phyloP scores from a whole-genome alignment of 2,113 vertebrate genomes.

The Myotis brandtii region DNA sequence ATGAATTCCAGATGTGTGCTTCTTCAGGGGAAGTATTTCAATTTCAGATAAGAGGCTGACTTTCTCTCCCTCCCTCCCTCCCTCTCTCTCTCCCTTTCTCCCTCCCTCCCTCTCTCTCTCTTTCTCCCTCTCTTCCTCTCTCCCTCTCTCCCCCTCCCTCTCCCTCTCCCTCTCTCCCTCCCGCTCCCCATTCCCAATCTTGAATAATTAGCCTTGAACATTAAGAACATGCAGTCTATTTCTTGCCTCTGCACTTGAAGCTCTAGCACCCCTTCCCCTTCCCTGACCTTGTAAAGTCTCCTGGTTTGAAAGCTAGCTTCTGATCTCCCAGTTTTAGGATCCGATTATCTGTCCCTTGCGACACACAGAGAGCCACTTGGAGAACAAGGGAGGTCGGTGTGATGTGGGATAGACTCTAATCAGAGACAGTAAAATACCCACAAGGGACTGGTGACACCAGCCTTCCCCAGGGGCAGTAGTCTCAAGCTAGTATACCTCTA shows the following conservation, averaged over 20 bases:
- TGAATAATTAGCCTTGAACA: not conserved
- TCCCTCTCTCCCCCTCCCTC: not conserved
- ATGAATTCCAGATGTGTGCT: constrained; percentile 58
- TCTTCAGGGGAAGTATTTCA: constrained; percentile 44
- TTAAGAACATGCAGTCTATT: not conserved
- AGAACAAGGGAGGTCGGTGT: not conserved
- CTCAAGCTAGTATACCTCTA: not conserved
- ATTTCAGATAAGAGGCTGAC: constrained; percentile 31
- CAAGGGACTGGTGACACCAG: not conserved
- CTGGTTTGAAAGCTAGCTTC: not conserved
- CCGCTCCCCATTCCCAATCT: not conserved
- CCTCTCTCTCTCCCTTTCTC: not conserved
- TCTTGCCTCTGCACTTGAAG: not conserved
- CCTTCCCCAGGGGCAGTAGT: not conserved
- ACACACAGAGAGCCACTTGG: not conserved
- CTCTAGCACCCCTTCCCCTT: not conserved
- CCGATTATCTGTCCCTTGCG: not conserved
- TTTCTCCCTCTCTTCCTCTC: not conserved
- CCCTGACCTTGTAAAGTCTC: not conserved
- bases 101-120: not conserved
- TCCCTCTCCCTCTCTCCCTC: not conserved
- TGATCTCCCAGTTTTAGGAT: not conserved
- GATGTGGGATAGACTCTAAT: not conserved
- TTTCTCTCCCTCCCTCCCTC: not conserved
- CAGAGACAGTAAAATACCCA: not conserved